phyloP scores from a whole-genome alignment of 2,113 vertebrate genomes.

The Plecturocebus donacophilus region DNA sequence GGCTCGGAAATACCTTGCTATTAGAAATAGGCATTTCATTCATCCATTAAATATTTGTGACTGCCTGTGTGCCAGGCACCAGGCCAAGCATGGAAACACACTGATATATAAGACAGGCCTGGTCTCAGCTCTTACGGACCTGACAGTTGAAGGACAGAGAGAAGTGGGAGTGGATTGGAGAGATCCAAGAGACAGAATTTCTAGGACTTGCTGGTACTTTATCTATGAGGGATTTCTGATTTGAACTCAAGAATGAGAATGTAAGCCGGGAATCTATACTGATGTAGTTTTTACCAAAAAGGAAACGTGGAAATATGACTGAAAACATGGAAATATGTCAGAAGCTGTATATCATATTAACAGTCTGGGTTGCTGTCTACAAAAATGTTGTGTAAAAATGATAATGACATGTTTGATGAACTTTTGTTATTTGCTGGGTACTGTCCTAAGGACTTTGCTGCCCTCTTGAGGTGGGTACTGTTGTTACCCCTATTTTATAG shows the following conservation, averaged over 20 bases:
- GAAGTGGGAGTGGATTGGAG: background rate
- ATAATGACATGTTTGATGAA: fast-evolving
- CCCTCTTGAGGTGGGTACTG: fast-evolving
- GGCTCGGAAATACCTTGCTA: background rate
- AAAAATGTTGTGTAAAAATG: background rate
- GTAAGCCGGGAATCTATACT: background rate
- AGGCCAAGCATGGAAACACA: background rate
- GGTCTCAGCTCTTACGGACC: background rate
- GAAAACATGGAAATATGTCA: background rate
- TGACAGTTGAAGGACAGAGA: background rate
- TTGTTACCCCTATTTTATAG: background rate
- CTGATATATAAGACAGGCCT: background rate
- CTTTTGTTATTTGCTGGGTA: background rate
- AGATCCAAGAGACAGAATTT: background rate
- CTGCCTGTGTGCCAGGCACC: background rate
- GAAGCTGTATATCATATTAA: background rate
- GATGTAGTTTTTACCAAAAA: background rate
- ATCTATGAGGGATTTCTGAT: background rate
- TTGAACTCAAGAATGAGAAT: background rate
- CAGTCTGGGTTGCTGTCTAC: background rate
- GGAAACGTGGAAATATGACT: background rate
- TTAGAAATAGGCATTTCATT: background rate
- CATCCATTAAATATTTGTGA: background rate
- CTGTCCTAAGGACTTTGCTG: background rate
- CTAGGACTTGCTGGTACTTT: too few relatives aligned